Conservation (phyloP, 2,888 invertebrate species). For the Drosophila nr. fundita region DNA sequence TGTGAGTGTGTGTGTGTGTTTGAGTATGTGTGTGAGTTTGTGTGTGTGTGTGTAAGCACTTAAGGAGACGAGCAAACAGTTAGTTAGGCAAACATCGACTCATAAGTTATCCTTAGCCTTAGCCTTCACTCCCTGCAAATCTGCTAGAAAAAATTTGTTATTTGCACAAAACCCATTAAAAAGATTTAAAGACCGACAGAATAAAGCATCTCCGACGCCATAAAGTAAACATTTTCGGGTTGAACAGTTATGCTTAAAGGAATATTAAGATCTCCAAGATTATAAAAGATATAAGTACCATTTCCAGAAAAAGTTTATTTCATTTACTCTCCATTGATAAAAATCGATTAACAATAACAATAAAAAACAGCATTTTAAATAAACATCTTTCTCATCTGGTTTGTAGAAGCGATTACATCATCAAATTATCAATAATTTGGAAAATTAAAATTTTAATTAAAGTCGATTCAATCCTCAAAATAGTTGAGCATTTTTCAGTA, state of each 20-base stretch:
- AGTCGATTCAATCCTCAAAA: neutral
- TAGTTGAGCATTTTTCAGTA: neutral
- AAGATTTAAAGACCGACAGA: neutral
- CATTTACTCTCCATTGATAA: neutral
- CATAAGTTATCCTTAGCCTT: constrained; percentile 22
- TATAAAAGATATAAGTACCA: neutral
- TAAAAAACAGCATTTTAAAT: neutral
- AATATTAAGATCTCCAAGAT: neutral
- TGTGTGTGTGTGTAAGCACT: constrained; percentile 8
- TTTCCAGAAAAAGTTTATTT: neutral
- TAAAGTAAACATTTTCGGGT: neutral
- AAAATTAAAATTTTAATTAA: too few species aligned
- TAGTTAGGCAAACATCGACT: constrained; percentile 17
- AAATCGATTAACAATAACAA: neutral
- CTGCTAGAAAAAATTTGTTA: neutral
- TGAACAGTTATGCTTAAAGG: neutral
- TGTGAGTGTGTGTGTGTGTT: too few species aligned
- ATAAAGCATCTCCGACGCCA: neutral
- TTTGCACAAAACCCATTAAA: too few species aligned
- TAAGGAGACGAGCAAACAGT: constrained; percentile 9
- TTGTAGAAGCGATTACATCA: neutral
- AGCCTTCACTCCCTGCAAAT: neutral
- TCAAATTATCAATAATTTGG: too few species aligned
- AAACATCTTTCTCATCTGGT: neutral
- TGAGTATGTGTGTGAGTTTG: neutral